Evolutionary conservation across 2,888 invertebrate species (phyloP).

Genomic region (Candidula unifasciata): DNA sequence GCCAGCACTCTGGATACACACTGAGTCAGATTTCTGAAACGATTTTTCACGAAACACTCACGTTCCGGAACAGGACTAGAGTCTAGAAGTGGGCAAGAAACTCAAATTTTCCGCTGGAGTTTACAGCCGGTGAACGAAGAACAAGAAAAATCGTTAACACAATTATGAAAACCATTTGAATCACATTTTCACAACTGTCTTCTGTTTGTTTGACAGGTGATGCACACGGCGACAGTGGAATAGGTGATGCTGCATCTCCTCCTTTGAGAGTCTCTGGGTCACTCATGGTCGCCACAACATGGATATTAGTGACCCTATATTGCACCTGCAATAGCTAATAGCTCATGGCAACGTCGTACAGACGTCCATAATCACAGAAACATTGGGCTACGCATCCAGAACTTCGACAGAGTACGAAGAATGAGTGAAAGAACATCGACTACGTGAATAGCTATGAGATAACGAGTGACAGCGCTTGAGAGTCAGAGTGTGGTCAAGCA

Average conservation of each 20-base stretch:
- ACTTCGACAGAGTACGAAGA: not conserved
- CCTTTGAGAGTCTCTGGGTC: not conserved
- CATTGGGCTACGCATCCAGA: not conserved
- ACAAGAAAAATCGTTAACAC: no score
- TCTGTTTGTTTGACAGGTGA: not conserved
- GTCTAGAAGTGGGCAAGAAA: no score
- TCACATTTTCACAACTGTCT: not conserved
- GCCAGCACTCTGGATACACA: no score
- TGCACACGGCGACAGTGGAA: not conserved
- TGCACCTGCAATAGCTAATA: conserved; percentile 23
- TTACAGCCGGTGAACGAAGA: no score
- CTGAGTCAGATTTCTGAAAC: no score
- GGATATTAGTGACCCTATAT: conserved; percentile 6
- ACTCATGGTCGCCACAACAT: not conserved
- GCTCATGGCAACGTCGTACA: not conserved
- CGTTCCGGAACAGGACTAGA: no score
- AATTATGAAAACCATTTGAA: no score
- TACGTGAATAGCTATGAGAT: no score
- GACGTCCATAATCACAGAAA: not conserved
- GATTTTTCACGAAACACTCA: no score
- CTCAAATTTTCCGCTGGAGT: no score
- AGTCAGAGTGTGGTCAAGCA: no score
- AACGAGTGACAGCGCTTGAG: no score
- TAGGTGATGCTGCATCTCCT: not conserved
- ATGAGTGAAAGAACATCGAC: not conserved